phyloP scores from a whole-genome alignment of 2,113 vertebrate genomes.

The Panthera uncia region DNA sequence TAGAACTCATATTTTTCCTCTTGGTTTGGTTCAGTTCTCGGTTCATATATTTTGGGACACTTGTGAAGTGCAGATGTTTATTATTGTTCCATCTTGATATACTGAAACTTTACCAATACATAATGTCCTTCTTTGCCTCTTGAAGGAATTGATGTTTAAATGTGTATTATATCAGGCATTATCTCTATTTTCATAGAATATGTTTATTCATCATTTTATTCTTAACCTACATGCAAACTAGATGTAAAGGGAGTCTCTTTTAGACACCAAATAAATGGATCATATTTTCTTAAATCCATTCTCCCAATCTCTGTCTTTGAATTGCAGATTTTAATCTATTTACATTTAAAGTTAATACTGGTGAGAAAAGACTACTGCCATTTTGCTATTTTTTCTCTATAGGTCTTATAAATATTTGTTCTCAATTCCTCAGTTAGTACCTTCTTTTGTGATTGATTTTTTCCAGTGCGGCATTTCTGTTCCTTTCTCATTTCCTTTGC shows the following conservation, averaged over 20 bases:
- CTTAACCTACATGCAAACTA: background rate
- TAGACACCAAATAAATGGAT: background rate
- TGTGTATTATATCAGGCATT: background rate
- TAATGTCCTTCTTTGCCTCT: background rate
- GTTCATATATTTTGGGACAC: background rate
- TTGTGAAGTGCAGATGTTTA: background rate
- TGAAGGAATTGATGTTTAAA: background rate
- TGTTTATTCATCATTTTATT: background rate
- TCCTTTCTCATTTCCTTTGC: background rate
- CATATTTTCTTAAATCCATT: background rate
- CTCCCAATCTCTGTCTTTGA: background rate
- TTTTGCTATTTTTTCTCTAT: background rate
- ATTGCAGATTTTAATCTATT: background rate
- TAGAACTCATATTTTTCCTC: too few species aligned
- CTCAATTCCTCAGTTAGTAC: background rate
- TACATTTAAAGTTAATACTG: background rate
- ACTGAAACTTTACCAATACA: background rate
- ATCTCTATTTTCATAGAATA: background rate
- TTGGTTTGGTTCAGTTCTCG: background rate
- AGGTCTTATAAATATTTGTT: background rate
- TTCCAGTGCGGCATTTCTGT: background rate
- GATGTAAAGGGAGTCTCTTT: background rate
- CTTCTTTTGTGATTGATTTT: background rate
- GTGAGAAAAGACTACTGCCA: background rate
- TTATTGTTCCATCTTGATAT: background rate